These are phyloP conservation scores for Heliangelus exortis DNA, from an alignment of 2,797 vertebrate genomes.

Conservation along the genomic window DNA sequence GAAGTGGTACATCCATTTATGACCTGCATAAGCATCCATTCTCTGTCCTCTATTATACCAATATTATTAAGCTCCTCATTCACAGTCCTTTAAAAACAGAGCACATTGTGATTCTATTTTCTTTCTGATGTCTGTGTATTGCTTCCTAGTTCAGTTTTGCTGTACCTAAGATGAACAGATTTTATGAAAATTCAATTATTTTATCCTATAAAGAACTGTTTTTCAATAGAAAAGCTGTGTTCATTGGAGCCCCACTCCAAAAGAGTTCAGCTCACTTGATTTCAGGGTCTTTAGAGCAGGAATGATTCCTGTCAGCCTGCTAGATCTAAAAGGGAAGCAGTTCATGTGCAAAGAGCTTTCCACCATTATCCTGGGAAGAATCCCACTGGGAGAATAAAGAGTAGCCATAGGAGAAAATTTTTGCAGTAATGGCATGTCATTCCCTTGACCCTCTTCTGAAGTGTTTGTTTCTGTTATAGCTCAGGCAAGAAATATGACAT, in stretches of 20 bases:
- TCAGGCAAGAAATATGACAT: conserved; percentile 57
- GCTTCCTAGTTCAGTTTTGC: neutral
- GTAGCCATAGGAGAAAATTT: conserved; percentile 68
- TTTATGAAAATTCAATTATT: conserved; percentile 58
- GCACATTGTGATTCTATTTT: neutral
- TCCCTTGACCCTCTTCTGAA: conserved; percentile 50
- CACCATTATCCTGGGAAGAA: conserved; percentile 57
- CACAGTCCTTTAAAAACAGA: neutral
- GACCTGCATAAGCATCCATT: neutral
- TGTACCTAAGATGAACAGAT: conserved; percentile 8
- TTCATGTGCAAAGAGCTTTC: conserved; percentile 68
- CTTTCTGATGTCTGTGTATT: conserved; percentile 6
- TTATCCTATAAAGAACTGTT: conserved; percentile 1
- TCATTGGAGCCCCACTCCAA: conserved; percentile 5
- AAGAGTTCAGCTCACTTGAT: conserved; percentile 61
- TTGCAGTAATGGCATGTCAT: conserved; percentile 59
- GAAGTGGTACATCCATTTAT: neutral
- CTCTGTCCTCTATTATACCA: neutral
- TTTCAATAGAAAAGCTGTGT: conserved; percentile 56
- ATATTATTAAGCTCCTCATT: neutral
- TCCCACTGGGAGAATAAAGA: conserved; percentile 64
- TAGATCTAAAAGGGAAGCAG: conserved; percentile 58
- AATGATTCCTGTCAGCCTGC: conserved; percentile 63
- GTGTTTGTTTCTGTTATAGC: conserved; percentile 36
- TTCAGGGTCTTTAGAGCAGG: conserved; percentile 52